A percentile compares a stretch with the other conserved stretches of the same genome.
Conservation (phyloP, 2,113 vertebrate genomes). For the Rousettus leschenaultii region DNA sequence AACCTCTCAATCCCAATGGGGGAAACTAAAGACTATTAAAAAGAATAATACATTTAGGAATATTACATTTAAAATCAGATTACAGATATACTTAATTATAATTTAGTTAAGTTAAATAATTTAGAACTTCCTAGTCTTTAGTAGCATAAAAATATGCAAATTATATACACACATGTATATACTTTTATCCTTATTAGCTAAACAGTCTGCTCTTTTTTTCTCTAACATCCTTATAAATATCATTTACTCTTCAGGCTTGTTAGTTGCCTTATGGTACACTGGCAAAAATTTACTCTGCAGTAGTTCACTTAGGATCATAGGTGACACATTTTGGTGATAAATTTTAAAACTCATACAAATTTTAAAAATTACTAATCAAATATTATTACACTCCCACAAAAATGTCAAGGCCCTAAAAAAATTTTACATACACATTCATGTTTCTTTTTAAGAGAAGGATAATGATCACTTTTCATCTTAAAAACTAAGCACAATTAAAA, state of each 20-base stretch:
- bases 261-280: not conserved
- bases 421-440: conserved; percentile 4
- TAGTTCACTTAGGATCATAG: not conserved
- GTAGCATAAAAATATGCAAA: not conserved
- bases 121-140: not conserved
- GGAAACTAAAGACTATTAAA: not conserved
- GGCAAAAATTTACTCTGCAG: not conserved
- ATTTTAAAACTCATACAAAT: not conserved
- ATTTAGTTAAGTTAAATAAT: not conserved
- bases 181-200: not conserved
- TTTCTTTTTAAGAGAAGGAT: not conserved
- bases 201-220: not conserved
- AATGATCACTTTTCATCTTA: not conserved
- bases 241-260: not conserved
- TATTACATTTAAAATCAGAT: conserved; percentile 2
- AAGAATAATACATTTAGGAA: not conserved
- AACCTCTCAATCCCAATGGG: not conserved
- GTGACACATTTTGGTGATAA: not conserved
- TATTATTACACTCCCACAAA: not conserved
- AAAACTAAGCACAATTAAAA: not conserved
- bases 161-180: not conserved
- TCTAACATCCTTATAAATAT: not conserved
- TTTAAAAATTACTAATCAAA: not conserved
- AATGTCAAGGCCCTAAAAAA: not conserved
- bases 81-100: not conserved